These are phyloP conservation scores for Drosophila mimica DNA, from an alignment of 2,888 invertebrate species.

Conservation along the genomic window DNA sequence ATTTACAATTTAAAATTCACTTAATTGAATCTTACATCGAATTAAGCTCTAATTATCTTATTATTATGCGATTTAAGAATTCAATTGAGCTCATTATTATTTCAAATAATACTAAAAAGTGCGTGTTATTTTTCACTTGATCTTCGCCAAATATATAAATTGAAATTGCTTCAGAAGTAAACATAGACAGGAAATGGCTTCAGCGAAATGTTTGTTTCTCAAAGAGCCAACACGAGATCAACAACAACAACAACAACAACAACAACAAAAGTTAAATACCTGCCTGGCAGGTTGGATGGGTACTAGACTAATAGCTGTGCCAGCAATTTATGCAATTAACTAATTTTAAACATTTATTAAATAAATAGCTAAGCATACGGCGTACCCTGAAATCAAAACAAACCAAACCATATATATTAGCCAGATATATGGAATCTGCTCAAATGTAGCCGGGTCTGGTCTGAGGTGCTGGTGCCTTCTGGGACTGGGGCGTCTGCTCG, in stretches of 20 bases:
- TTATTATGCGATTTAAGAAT: not conserved
- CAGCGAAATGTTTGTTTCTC: conserved; percentile 24
- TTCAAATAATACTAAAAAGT: not conserved
- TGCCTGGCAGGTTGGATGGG: conserved; percentile 19
- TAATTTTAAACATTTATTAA: conserved; percentile 48
- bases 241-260: conserved; percentile 18
- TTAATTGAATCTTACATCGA: not conserved
- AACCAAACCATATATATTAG: conserved; percentile 45
- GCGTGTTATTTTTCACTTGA: conserved; percentile 1
- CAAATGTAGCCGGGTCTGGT: conserved; percentile 14
- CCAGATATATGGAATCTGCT: conserved; percentile 8
- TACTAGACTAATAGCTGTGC: conserved; percentile 12
- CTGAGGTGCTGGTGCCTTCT: conserved; percentile 4
- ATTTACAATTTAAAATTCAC: not conserved
- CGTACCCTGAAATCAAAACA: conserved; percentile 47
- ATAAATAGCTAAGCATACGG: conserved; percentile 38
- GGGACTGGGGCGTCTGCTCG: conserved; percentile 34
- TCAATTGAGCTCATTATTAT: not conserved
- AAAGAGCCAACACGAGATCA: conserved; percentile 41
- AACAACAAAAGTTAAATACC: conserved; percentile 18
- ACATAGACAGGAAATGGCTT: conserved; percentile 42
- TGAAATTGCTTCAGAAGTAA: conserved; percentile 23
- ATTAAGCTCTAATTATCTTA: not conserved
- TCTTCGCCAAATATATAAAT: conserved; percentile 9
- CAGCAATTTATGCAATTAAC: conserved; percentile 28